These are phyloP conservation scores for Zaprionus capensis DNA, from an alignment of 1,140 invertebrate species.

Conservation along the genomic window DNA sequence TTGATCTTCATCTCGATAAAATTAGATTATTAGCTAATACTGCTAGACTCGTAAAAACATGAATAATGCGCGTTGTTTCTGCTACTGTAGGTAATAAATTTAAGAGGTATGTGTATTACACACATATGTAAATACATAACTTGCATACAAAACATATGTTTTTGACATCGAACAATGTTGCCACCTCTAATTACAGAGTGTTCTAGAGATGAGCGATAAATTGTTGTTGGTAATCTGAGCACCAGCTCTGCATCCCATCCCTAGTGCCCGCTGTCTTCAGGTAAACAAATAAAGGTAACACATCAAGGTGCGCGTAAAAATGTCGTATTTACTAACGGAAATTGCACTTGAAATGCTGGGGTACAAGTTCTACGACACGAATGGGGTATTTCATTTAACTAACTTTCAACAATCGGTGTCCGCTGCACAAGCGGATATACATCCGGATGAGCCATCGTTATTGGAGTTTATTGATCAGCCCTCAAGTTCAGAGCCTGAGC, in stretches of 20 bases:
- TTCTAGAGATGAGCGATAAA: background rate
- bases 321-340: slow-evolving; percentile 81
- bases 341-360: slow-evolving; percentile 82
- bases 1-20: slow-evolving; percentile 91
- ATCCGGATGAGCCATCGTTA: slow-evolving; percentile 29
- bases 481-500: background rate
- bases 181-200: background rate
- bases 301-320: slow-evolving; percentile 22
- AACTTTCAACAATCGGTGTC: slow-evolving; percentile 65
- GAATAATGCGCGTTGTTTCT: slow-evolving; percentile 25
- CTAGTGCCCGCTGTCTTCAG: background rate
- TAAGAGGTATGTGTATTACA: slow-evolving; percentile 8
- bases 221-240: background rate
- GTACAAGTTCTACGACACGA: slow-evolving; percentile 80
- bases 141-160: slow-evolving; percentile 37
- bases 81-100: slow-evolving; percentile 12
- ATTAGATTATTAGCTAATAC: slow-evolving; percentile 1
- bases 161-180: slow-evolving; percentile 20
- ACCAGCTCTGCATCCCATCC: background rate
- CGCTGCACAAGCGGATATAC: slow-evolving; percentile 29
- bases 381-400: slow-evolving; percentile 67
- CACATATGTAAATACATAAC: slow-evolving; percentile 21
- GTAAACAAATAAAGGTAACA: slow-evolving; percentile 1
- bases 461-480: slow-evolving; percentile 31
- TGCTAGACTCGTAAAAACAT: slow-evolving; percentile 17